Percentiles rank a stretch among this genome's conserved stretches.
Conservation (phyloP, 2,888 invertebrate genomes). For the Lithophane leautieri region DNA sequence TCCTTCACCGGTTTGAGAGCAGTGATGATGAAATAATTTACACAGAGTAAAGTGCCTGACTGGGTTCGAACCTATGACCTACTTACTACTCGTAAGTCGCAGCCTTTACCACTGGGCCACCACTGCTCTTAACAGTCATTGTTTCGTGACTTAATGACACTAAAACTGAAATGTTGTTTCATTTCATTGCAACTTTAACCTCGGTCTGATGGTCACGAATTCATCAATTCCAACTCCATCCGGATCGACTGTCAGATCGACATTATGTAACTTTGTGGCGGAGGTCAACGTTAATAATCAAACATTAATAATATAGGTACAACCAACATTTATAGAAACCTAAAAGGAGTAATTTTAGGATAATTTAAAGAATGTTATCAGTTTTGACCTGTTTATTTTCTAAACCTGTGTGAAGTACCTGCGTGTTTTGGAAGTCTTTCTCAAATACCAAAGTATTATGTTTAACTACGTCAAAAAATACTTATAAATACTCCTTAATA, state of each 20-base stretch:
- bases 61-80: too few relatives aligned
- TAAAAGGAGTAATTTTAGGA: too few relatives aligned
- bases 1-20: too few relatives aligned
- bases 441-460: background rate
- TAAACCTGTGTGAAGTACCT: background rate
- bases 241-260: background rate
- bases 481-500: background rate
- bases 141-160: background rate
- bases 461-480: background rate
- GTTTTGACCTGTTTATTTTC: background rate
- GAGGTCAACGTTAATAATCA: background rate
- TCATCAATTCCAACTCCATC: background rate
- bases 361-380: too few relatives aligned
- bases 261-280: background rate
- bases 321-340: background rate
- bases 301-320: background rate
- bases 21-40: too few relatives aligned
- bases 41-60: too few relatives aligned
- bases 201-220: background rate
- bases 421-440: background rate
- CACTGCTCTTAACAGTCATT: background rate
- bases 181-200: background rate
- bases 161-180: background rate
- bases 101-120: too few relatives aligned
- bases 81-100: too few relatives aligned